Evolutionary conservation across 2,113 vertebrate genomes (phyloP), one percentile per base, ranked within the genome.

Genomic region (Pithys albifrons): DNA sequence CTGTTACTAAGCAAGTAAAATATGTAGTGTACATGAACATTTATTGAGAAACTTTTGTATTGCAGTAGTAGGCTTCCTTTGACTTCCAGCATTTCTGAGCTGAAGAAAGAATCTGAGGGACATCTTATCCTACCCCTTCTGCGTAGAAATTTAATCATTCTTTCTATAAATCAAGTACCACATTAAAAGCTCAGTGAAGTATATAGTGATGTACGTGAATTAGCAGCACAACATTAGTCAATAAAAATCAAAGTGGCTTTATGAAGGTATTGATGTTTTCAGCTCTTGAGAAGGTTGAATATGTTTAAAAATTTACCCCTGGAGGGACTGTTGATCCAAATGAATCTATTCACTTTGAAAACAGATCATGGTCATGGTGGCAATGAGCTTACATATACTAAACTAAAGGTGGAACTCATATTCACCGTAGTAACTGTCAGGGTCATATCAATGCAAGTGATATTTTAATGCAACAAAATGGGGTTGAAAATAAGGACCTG

Each of bases 231-330:
- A 89, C 84, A 28, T 39, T 82, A 95, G 97, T 97, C 97, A 97
- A 98, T 98, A 97, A 89, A 97, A 97, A 98, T 98, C 98, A 97
- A 97, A 98, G 97, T 86, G 85, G 82, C 95, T 97, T 98, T 98
- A 98, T 98, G 97, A 97, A 97, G 81, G 78, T 98, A 98, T 98
- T 96, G 97, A 98, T 95, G 93, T 97, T 97, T 97, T 95, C 88
- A 95, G 94, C 82, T 94, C 94, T 96, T 97, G 70, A 7, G 73
- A 95, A 96, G 90, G 95, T 97, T 97, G 97, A 98, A 97, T 97
- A 96, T 80, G 51, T 97, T 97, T 94, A 97, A 97, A 72, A 65
- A 89, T 96, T 97, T 97, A 95, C 90, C 88, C 97, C 96, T 91
- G 75, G 75, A 95, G 95, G 93, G 76, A 97, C 31, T 97, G 96